phyloP scores from a whole-genome alignment of 2,888 invertebrate species.

The Agrotis exclamationis region DNA sequence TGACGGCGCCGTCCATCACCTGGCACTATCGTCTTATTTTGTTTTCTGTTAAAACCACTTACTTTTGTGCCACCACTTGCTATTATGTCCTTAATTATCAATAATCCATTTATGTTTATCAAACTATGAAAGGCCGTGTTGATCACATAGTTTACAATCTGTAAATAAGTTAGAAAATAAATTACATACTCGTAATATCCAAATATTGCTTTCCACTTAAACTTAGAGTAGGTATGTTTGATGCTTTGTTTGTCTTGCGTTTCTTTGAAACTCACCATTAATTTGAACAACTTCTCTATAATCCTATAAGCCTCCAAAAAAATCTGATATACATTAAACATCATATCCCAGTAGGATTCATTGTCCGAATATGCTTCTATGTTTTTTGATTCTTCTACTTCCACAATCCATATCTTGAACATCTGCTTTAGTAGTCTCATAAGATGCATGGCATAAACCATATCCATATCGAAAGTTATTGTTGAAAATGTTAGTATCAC shows the following conservation, averaged over 20 bases:
- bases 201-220: too few relatives aligned
- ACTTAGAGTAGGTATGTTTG: too few relatives aligned
- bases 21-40: background rate
- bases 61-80: background rate
- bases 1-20: too few relatives aligned
- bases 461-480: constrained; percentile 29
- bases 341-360: constrained; percentile 14
- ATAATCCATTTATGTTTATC: constrained; percentile 22
- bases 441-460: constrained; percentile 24
- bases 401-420: constrained; percentile 20
- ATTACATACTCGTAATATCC: too few relatives aligned
- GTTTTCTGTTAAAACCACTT: constrained; percentile 7
- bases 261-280: constrained; percentile 11
- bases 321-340: constrained; percentile 18
- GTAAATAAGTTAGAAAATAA: constrained; percentile 4
- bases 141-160: constrained; percentile 29
- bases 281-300: constrained; percentile 17
- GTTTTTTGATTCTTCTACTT: constrained; percentile 2
- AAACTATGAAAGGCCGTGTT: constrained; percentile 40
- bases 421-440: constrained; percentile 20
- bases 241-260: background rate
- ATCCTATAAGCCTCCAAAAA: constrained; percentile 30
- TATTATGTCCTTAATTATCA: background rate
- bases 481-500: background rate
- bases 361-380: background rate